Evolutionary conservation across 2,113 vertebrate species (phyloP), one percentile per base, ranked within the genome.

Genomic region (Hypocryptadius cinnamomeus): DNA sequence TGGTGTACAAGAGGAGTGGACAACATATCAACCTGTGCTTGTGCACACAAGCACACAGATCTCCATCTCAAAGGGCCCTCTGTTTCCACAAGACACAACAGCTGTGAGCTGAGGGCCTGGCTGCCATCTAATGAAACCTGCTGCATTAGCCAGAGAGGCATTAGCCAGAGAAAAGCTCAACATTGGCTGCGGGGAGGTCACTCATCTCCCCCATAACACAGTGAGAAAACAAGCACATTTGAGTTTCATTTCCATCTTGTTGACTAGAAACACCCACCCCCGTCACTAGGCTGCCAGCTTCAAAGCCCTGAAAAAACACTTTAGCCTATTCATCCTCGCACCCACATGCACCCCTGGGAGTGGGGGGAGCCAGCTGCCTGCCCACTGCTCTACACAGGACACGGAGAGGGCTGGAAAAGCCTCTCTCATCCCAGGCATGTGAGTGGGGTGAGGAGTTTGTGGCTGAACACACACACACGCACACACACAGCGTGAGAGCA

Each of bases 231-330:
- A 95, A 93, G 73, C 22, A 33, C 56, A 72, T 37, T 39, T 18
- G 61, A 79, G 66, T 85, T 90, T 66, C 59, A 65, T 77, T 92
- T 87, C 61, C 56, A 74, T 83, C 40, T 54, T 87, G 78, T 56
- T 92, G 76, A 91, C 71, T 60, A 89, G 86, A 22, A 90, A 83
- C 83, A 66, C 51, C 53, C 81, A 81, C 64, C 37, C 42, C 69
- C 70, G 93, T 57, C 40, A 78, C n/a, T 25, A 60, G 60, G 47
- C 83, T 95, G 66, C 88, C 85, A 87, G 56, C 86, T 94, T 96
- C 89, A 96, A 93, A 96, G 90, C 39, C 56, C 88, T 85, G 59
- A 78, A 68, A 71, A 95, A 77, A 85, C 81, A 93, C 88, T 94
- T 90, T 3, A 82, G 54, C 39, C 48, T 76, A 94, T 95, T 95